Percentiles rank a stretch among this genome's conserved stretches.
Conservation (phyloP, 2,113 vertebrate genomes). For the Chelonoidis abingdonii region DNA sequence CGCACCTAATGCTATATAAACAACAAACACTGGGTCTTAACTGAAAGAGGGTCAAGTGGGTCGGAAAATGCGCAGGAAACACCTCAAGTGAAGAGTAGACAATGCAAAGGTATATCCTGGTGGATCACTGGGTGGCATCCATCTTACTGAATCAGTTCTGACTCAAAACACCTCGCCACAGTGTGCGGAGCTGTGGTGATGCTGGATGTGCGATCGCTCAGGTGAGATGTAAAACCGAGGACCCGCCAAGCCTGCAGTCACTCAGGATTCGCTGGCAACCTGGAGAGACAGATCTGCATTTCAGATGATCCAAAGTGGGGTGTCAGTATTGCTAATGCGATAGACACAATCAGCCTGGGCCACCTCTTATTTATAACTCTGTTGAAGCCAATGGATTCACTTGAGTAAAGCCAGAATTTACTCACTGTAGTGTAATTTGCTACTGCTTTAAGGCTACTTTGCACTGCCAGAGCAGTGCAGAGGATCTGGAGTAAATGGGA, state of each 20-base stretch:
- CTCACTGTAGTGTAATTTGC: background rate
- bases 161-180: background rate
- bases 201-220: too few species aligned
- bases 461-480: background rate
- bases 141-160: background rate
- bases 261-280: background rate
- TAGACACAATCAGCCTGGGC: background rate
- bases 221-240: background rate
- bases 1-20: background rate
- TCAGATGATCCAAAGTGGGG: background rate
- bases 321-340: background rate
- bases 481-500: background rate
- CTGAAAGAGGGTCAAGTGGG: background rate
- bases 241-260: background rate
- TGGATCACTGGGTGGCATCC: background rate
- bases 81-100: background rate
- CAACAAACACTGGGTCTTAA: background rate
- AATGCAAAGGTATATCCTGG: background rate
- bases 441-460: background rate
- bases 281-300: background rate
- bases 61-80: background rate
- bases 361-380: background rate
- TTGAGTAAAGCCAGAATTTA: background rate
- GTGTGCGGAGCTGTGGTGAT: too few species aligned
- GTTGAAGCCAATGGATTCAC: background rate